Base-by-base conservation (phyloP, 2,113 vertebrate genomes). In the Triplophysa siluroides region DNA sequence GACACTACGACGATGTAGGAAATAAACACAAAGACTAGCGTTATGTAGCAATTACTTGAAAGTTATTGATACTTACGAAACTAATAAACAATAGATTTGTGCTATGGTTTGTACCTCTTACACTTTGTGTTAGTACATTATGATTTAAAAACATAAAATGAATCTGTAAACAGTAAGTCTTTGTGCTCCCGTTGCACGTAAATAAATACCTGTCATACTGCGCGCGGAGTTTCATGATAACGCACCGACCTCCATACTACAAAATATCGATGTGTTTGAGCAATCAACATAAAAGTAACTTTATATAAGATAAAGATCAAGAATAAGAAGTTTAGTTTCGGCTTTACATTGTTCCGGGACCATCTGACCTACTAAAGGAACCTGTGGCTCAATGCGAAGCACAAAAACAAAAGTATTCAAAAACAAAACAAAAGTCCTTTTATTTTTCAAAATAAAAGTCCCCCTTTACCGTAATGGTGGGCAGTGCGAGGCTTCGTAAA, bases 181-280 rank as follows among this genome's bases (percentile, higher is more conserved):
- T 50, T 52, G 50, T 52, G 14, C 14, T 52, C 14, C 47, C 16
- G 16, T 18, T 14, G 3, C 0, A 52, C 50, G 45, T 3, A 79
- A 78, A 19, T 24, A 47, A 61, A 86, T 87, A 94, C 94, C 95
- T 93, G 89, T 94, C 93, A 93, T 89, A 86, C 80, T 92, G 92
- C 88, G 88, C 62, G 77, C 93, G 88, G 78, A 90, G 91, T 92
- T 93, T 94, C 93, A 94, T 92, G 83, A 77, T 89, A 91, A 81
- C 33, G 82, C 65, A 7, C n/a, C 10, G 61, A 71, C 85, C 84
- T 47, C 92, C 90, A 92, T 92, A 58, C 78, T 88, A 72, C 26
- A 68, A 69, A 64, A 50, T 1, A 63, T 60, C 21, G 24, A 8
- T 9, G 24, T 67, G 62, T 50, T 38, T 61, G 10, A 52, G 21